phyloP scores from a whole-genome alignment of 2,888 invertebrate genomes.

The Nesidiocoris tenuis region DNA sequence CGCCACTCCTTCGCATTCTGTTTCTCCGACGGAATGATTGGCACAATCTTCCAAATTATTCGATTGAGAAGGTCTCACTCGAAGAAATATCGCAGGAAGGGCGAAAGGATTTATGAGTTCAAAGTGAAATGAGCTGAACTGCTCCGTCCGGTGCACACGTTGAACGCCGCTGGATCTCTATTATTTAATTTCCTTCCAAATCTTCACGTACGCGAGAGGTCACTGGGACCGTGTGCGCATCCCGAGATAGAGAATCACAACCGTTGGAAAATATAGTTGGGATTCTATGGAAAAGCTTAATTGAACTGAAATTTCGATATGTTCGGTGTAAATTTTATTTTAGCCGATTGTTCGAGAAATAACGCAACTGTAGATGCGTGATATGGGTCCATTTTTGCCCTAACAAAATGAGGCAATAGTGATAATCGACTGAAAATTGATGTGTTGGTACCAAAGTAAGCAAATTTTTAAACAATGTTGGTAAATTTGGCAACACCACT shows the following conservation, averaged over 20 bases:
- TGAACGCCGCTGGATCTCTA: slow-evolving; percentile 25
- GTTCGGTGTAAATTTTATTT: too few species aligned
- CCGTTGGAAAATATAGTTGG: too few species aligned
- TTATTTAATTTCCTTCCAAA: slow-evolving; percentile 40
- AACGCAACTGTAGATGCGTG: too few species aligned
- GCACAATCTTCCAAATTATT: background rate
- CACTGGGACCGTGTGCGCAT: background rate
- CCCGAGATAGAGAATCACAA: background rate
- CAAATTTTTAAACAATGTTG: too few species aligned
- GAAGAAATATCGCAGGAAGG: slow-evolving; percentile 36
- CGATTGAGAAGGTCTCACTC: background rate
- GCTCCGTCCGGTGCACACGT: slow-evolving; percentile 20
- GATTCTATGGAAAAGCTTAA: too few species aligned
- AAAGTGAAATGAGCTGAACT: slow-evolving; percentile 40
- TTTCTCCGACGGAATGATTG: background rate
- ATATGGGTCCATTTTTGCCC: too few species aligned
- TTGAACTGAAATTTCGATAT: too few species aligned
- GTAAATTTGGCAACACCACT: too few species aligned
- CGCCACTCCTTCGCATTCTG: background rate
- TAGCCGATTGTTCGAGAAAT: too few species aligned
- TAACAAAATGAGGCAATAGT: too few species aligned
- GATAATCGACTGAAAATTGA: too few species aligned
- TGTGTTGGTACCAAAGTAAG: too few species aligned
- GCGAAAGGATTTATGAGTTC: slow-evolving; percentile 27
- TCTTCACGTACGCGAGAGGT: background rate